A percentile compares a stretch with the other conserved stretches of the same genome.
Evolutionary conservation across 2,888 invertebrate species (phyloP).

Genomic region (Phaonia tiefii): DNA sequence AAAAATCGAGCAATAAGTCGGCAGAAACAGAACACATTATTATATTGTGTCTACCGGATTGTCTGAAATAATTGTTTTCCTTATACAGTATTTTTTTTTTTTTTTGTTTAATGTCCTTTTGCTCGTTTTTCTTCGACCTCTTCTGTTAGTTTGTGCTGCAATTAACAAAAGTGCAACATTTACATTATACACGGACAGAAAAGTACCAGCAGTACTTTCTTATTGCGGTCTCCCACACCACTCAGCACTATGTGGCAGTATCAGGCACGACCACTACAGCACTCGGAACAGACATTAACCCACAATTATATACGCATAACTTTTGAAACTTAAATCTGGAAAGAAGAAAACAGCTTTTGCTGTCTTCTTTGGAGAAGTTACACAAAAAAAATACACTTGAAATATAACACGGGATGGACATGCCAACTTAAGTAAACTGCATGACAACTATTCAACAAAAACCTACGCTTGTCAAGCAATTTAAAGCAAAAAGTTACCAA

Average conservation of each 20-base stretch:
- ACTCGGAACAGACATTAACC: constrained; percentile 43
- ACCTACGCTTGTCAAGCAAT: too few species aligned
- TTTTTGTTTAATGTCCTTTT: constrained; percentile 9
- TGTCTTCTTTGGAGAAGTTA: background rate
- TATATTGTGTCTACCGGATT: background rate
- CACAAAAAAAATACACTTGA: constrained; percentile 1
- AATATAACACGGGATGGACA: constrained; percentile 21
- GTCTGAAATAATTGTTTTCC: constrained; percentile 34
- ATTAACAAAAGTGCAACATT: constrained; percentile 53
- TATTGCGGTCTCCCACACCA: background rate
- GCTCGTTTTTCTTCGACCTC: background rate
- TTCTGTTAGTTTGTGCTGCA: constrained; percentile 31
- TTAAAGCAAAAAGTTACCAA: constrained; percentile 5
- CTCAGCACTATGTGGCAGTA: background rate
- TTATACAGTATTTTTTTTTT: background rate
- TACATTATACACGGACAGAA: constrained; percentile 39
- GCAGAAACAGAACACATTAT: constrained; percentile 9
- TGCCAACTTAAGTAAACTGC: too few species aligned
- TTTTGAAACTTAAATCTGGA: background rate
- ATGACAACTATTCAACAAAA: constrained; percentile 33
- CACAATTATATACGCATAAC: constrained; percentile 48
- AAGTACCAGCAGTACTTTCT: constrained; percentile 13
- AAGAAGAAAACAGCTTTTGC: constrained; percentile 21
- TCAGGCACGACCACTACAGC: constrained; percentile 2
- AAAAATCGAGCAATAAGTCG: too few species aligned